Evolutionary conservation across 2,888 invertebrate genomes (phyloP).

Genomic region (Patella pellucida): DNA sequence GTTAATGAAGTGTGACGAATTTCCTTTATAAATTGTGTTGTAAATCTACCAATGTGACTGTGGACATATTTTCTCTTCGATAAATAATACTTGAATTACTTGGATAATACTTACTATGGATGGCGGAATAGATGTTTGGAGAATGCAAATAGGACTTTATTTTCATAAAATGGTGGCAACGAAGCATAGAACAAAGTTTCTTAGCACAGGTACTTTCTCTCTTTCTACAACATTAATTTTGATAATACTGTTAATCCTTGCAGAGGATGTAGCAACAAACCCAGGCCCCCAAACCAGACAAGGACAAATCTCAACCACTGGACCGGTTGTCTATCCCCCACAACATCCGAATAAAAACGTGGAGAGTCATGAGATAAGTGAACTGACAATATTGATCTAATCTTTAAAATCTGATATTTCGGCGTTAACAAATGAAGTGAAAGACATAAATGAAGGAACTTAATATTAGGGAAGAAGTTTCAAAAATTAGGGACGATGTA

Average conservation of each 20-base stretch:
- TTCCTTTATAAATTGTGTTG: too few species aligned
- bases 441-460: neutral
- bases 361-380: neutral
- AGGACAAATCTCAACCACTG: constrained; percentile 4
- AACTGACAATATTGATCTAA: neutral
- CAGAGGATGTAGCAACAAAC: neutral
- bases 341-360: neutral
- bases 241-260: neutral
- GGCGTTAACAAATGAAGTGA: neutral
- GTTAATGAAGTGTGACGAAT: too few species aligned
- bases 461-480: neutral
- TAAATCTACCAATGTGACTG: too few species aligned
- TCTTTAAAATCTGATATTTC: neutral
- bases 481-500: neutral
- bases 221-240: neutral
- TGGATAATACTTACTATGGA: too few species aligned
- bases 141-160: neutral
- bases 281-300: neutral
- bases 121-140: neutral
- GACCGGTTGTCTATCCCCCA: neutral
- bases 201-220: neutral
- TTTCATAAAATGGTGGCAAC: neutral
- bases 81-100: too few species aligned
- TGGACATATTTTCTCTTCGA: too few species aligned
- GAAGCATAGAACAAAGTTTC: neutral